phyloP scores from a whole-genome alignment of 2,888 invertebrate genomes.

The Rutpela maculata region DNA sequence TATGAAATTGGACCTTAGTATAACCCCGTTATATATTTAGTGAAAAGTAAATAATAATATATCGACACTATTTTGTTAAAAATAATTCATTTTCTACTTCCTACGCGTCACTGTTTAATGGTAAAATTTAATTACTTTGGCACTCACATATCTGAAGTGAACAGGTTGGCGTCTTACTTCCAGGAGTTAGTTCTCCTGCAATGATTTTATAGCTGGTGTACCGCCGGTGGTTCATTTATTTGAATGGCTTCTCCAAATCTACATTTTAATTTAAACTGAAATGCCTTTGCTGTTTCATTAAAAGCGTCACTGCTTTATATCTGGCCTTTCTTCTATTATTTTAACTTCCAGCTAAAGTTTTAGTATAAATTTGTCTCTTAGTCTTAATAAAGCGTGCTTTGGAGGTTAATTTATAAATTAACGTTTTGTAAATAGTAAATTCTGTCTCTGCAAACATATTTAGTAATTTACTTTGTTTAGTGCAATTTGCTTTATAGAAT shows the following conservation, averaged over 20 bases:
- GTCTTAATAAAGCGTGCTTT: slow-evolving; percentile 37
- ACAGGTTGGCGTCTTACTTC: slow-evolving; percentile 9
- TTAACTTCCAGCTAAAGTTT: slow-evolving; percentile 54
- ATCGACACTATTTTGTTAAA: no score
- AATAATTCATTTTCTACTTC: no score
- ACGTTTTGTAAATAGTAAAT: slow-evolving; percentile 46
- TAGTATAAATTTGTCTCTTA: slow-evolving; percentile 48
- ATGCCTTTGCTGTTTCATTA: slow-evolving; percentile 64
- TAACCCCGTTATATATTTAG: no score
- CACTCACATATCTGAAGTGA: neutral
- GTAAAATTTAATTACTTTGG: neutral
- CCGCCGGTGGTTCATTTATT: slow-evolving; percentile 64
- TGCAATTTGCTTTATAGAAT: neutral
- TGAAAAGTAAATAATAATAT: no score
- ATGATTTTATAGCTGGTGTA: slow-evolving; percentile 56
- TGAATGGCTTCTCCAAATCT: slow-evolving; percentile 67
- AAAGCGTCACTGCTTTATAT: slow-evolving; percentile 58
- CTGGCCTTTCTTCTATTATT: slow-evolving; percentile 62
- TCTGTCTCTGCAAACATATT: slow-evolving; percentile 48
- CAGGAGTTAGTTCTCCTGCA: slow-evolving; percentile 22
- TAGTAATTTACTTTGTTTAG: slow-evolving; percentile 44
- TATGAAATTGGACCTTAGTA: no score
- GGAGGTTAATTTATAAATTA: slow-evolving; percentile 49
- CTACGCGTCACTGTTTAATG: no score
- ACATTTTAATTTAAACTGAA: slow-evolving; percentile 70